Base-by-base conservation (phyloP, 2,888 invertebrate species). In the Panopea generosa region DNA sequence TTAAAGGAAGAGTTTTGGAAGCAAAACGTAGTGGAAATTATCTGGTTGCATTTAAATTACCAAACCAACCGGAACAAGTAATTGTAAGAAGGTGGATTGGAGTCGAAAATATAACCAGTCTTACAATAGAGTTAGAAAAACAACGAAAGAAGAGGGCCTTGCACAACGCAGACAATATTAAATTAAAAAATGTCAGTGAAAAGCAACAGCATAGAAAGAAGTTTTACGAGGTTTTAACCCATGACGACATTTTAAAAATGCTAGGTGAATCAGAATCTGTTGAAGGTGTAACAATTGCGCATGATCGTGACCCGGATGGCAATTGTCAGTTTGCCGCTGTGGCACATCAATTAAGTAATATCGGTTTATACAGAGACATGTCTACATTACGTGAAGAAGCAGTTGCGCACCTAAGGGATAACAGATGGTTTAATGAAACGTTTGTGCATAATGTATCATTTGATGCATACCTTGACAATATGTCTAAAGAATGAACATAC, bases 271-370 rank as follows among this genome's bases (percentile, higher is more conserved):
- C 52, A 22, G 24, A 38, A 11, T 16, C 18, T 26, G 7, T 18
- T 1, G 20, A 9, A 20, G 14, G 52, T 26, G 65, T 65, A 6
- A 7, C 2, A 16, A 22, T 65, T 16, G 6, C 40, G 1, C 3
- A 18, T 14, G 55, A 40, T n/a, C 65, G 53, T 16, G 20, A 55
- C 9, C 65, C 65, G n/a, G 45, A 55, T 26, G 55, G 65, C 2
- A 65, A 65, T 22, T 65, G 65, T 20, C 65, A 65, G 26, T 65
- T 65, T 55, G 43, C 50, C 4, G 65, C 65, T 2, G n/a, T 65
- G 2, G 11, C 7, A 2, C 40, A 65, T 27, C 53, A 65, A 24
- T 45, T 65, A 6, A 14, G 22, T 7, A 9, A 6, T 26, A 4
- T 14, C 2, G 53, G 65, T 14, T 53, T 65, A 4, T 43, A 43